Conservation (phyloP, 2,888 invertebrate genomes). For the Drosophila neonasuta region DNA sequence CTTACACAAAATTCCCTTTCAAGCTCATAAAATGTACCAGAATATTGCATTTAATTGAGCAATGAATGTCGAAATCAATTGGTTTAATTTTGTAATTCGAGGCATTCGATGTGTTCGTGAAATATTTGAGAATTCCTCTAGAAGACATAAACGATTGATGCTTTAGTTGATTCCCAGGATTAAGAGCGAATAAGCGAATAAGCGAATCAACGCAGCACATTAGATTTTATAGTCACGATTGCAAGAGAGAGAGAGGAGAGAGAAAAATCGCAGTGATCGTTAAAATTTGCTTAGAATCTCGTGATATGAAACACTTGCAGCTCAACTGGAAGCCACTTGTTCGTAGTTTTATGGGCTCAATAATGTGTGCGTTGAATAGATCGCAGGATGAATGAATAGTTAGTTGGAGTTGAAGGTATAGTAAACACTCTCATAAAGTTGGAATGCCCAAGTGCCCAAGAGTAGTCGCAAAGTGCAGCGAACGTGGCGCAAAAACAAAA, state of each 20-base stretch:
- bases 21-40: too few species aligned
- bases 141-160: background rate
- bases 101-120: background rate
- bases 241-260: background rate
- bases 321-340: conserved; percentile 4
- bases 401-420: background rate
- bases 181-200: background rate
- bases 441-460: conserved; percentile 31
- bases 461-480: conserved; percentile 26
- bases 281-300: conserved; percentile 4
- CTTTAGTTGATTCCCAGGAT: background rate
- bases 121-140: background rate
- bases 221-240: conserved; percentile 11
- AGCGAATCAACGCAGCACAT: background rate
- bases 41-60: background rate
- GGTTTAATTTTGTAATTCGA: background rate
- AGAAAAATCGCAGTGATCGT: background rate
- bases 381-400: background rate
- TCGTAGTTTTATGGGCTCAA: conserved; percentile 27
- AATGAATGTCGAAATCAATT: background rate
- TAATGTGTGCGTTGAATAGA: conserved; percentile 24
- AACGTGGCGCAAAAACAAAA: conserved; percentile 9
- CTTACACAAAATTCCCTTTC: too few species aligned
- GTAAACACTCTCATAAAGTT: conserved; percentile 37
- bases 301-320: conserved; percentile 1